Conservation (phyloP, 2,113 vertebrate species). For the Sarotherodon lohbergeri region DNA sequence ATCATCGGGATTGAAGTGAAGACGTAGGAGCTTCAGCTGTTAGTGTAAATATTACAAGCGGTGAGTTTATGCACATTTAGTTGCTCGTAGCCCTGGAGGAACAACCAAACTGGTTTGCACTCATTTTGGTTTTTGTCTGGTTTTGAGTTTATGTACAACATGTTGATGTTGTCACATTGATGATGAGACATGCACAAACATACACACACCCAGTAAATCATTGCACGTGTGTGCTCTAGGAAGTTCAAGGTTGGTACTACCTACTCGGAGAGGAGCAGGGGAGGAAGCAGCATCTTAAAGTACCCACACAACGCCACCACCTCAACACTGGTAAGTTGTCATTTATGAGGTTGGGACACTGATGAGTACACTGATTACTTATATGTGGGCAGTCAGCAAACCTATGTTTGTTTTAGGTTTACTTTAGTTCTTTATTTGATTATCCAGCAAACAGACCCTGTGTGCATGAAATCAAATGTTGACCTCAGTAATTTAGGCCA, state of each 20-base stretch:
- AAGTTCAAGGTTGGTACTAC: constrained; percentile 87
- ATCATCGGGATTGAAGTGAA: constrained; percentile 41
- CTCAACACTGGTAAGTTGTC: constrained; percentile 41
- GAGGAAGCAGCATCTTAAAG: constrained; percentile 86
- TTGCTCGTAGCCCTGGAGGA: constrained; percentile 7
- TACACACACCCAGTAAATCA: not conserved
- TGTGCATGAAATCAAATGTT: not conserved
- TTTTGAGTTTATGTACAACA: not conserved
- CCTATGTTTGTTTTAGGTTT: not conserved
- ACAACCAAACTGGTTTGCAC: not conserved
- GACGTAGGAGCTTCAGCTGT: constrained; percentile 40
- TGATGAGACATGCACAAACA: not conserved
- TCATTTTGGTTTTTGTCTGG: not conserved
- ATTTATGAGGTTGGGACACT: not conserved
- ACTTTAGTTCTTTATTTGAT: not conserved
- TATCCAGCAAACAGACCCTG: not conserved
- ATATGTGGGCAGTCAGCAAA: not conserved
- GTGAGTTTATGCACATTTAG: not conserved
- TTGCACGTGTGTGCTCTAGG: constrained; percentile 54
- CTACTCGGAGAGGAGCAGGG: constrained; percentile 83
- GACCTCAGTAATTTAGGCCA: not conserved
- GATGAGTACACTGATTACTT: not conserved
- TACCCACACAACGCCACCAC: constrained; percentile 62
- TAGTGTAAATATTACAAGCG: constrained; percentile 23
- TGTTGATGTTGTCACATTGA: not conserved